Percentiles rank a stretch among this genome's conserved stretches.
phyloP scores from a whole-genome alignment of 2,797 vertebrate genomes.

The Rhabdophis nuchalis region DNA sequence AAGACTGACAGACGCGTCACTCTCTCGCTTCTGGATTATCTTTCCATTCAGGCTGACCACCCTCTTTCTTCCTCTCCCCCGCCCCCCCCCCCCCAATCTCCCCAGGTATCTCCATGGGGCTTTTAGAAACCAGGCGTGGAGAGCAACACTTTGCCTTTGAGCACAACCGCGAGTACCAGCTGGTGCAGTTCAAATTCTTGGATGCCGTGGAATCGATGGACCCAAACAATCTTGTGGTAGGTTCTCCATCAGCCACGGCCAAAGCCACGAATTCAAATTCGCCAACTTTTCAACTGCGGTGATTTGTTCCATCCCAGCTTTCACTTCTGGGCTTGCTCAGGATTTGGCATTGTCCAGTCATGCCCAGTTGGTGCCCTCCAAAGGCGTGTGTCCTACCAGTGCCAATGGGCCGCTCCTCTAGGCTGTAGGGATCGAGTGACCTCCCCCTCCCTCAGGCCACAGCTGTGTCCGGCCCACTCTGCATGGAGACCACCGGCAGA shows the following conservation, averaged over 20 bases:
- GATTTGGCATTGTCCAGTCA: neutral
- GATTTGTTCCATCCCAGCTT: too few relatives aligned
- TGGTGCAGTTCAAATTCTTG: slow-evolving; percentile 94
- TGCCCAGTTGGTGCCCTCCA: neutral
- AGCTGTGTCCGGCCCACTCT: neutral
- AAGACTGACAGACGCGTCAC: neutral
- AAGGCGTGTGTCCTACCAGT: too few relatives aligned
- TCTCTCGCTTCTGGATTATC: too few relatives aligned
- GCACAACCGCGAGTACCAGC: slow-evolving; percentile 92
- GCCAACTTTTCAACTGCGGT: too few relatives aligned
- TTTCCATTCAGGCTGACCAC: neutral
- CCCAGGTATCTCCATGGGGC: slow-evolving; percentile 87
- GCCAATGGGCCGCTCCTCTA: neutral
- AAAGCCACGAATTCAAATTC: neutral
- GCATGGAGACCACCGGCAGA: neutral
- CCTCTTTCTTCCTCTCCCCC: neutral
- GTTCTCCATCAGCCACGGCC: neutral
- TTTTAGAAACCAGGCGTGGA: slow-evolving; percentile 82
- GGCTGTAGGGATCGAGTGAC: neutral
- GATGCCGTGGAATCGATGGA: slow-evolving; percentile 96
- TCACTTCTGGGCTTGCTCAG: neutral
- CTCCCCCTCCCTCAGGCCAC: neutral
- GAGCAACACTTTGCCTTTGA: slow-evolving; percentile 87
- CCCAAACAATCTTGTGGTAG: slow-evolving; percentile 95
- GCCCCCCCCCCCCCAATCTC: neutral